Conservation (phyloP, 2,888 invertebrate species). For the Hirtodrosophila trivittata region DNA sequence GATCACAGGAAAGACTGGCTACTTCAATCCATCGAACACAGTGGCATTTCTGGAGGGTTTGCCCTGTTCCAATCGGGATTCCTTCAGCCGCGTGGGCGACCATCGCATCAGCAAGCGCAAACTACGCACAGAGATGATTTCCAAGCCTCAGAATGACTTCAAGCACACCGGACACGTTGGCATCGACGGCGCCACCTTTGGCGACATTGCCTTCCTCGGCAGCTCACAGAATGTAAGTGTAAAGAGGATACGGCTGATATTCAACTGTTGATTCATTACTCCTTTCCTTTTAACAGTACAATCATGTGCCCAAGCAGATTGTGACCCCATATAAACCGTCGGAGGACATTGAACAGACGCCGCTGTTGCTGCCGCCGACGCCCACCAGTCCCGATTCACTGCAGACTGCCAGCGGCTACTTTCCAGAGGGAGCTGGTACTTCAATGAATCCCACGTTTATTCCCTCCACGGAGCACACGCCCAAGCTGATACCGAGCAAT, state of each 20-base stretch:
- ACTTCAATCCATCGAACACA: conserved; percentile 95
- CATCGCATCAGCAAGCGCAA: conserved; percentile 86
- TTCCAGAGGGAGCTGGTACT: conserved; percentile 81
- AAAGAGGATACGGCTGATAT: too few relatives aligned
- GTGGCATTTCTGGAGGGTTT: conserved; percentile 91
- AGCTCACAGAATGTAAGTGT: conserved; percentile 83
- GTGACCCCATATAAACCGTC: conserved; percentile 95
- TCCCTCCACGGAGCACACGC: conserved; percentile 83
- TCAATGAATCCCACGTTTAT: conserved; percentile 83
- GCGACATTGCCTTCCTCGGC: conserved; percentile 90
- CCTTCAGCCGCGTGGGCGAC: conserved; percentile 86
- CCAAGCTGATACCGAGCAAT: conserved; percentile 79
- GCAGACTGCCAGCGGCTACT: conserved; percentile 84
- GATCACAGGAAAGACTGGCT: conserved; percentile 94
- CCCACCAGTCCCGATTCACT: conserved; percentile 84
- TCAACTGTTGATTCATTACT: not conserved
- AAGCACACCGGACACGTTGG: conserved; percentile 98
- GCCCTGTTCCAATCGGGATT: conserved; percentile 85
- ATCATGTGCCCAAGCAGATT: conserved; percentile 93
- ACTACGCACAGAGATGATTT: conserved; percentile 96
- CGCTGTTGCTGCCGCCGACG: conserved; percentile 86
- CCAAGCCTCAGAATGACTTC: conserved; percentile 97
- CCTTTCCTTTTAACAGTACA: conserved; percentile 85
- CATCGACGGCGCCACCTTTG: conserved; percentile 98
- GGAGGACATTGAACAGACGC: conserved; percentile 90